A percentile compares a stretch with the other conserved stretches of the same genome.
Conservation (phyloP, 2,888 invertebrate genomes). For the Melanotus villosus region DNA sequence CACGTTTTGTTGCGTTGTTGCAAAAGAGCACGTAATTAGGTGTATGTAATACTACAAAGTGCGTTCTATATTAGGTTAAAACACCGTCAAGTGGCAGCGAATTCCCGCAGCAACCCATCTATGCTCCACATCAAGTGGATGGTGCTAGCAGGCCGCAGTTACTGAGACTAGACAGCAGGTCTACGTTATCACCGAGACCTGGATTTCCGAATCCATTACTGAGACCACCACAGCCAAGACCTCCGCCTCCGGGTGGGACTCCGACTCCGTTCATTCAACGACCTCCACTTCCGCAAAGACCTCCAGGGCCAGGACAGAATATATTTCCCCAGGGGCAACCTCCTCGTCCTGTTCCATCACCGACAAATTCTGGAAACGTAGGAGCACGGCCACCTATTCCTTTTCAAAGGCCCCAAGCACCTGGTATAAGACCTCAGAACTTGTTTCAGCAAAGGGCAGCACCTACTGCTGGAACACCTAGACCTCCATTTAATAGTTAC, state of each 20-base stretch:
- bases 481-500: conserved; percentile 33
- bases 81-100: conserved; percentile 41
- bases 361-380: conserved; percentile 38
- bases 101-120: conserved; percentile 44
- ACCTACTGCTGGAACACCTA: conserved; percentile 63
- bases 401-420: conserved; percentile 54
- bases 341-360: conserved; percentile 26
- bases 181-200: conserved; percentile 60
- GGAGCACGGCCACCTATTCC: conserved; percentile 48
- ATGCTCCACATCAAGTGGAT: conserved; percentile 41
- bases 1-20: too few species aligned
- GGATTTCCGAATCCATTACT: conserved; percentile 59
- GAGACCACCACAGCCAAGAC: conserved; percentile 61
- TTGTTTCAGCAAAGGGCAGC: conserved; percentile 69
- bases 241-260: conserved; percentile 52
- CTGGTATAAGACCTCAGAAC: conserved; percentile 57
- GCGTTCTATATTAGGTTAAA: conserved; percentile 35
- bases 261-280: conserved; percentile 61
- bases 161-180: conserved; percentile 68
- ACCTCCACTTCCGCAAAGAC: conserved; percentile 57
- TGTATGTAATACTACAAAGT: background rate
- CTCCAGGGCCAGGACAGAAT: conserved; percentile 47
- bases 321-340: conserved; percentile 43
- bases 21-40: too few species aligned
- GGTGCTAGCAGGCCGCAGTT: conserved; percentile 62